Conservation (phyloP, 2,888 invertebrate genomes). For the Melanargia galathea region DNA sequence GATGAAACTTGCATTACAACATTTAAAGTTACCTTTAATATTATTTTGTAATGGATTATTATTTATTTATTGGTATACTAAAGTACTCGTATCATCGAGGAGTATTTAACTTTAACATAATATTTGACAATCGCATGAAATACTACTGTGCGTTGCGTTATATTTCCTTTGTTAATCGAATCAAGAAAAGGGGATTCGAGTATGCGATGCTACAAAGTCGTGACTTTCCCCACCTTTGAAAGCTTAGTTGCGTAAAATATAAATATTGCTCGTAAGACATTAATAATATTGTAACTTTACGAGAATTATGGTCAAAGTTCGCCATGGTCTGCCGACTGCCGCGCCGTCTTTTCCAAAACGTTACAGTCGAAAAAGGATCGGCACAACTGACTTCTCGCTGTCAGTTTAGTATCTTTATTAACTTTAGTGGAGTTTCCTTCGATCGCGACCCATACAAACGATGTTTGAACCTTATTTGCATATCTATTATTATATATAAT, state of each 20-base stretch:
- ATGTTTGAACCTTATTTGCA: too few species aligned
- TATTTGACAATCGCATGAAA: slow-evolving; percentile 20
- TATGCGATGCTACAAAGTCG: neutral
- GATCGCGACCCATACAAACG: too few species aligned
- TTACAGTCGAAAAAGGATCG: too few species aligned
- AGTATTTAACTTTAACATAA: slow-evolving; percentile 9
- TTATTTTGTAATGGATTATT: slow-evolving; percentile 19
- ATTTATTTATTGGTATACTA: slow-evolving; percentile 19
- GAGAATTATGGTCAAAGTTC: too few species aligned
- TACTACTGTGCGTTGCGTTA: slow-evolving; percentile 1
- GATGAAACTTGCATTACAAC: slow-evolving; percentile 16
- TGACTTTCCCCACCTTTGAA: neutral
- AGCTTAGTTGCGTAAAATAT: neutral
- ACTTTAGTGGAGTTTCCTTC: too few species aligned
- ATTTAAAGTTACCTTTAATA: slow-evolving; percentile 17
- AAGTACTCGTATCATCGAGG: slow-evolving; percentile 12
- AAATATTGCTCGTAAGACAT: neutral
- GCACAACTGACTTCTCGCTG: too few species aligned
- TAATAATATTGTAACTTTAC: too few species aligned
- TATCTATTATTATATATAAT: too few species aligned
- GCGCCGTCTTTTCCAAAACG: too few species aligned
- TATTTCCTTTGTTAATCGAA: slow-evolving; percentile 13
- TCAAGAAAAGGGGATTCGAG: neutral
- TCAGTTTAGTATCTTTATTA: too few species aligned
- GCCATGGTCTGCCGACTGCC: too few species aligned